Base-by-base conservation (phyloP, 2,888 invertebrate species). In the Patella depressa region DNA sequence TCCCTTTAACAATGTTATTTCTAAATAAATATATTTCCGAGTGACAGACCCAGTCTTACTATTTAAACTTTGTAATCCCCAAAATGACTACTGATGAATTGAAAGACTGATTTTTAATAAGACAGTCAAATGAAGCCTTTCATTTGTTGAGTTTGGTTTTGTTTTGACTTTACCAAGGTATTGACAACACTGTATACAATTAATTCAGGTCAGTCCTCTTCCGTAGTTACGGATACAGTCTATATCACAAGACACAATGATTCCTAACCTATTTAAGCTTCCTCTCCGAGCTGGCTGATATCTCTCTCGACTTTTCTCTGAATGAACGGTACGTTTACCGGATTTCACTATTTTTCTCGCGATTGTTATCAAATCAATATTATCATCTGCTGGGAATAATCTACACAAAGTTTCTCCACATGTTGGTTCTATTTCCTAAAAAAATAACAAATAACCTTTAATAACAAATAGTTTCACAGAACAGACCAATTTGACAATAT, bases 351-450 rank as follows among this genome's bases (percentile, higher is more conserved):
- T 89, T 83, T 90, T 89, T 70, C 87, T 81, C n/a, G 89, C 89
- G 73, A 91, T 89, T 72, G 88, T 85, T 77, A 84, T 85, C 70
- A 91, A 82, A 82, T 91, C 91, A 59, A 90, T 86, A 80, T 88
- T 89, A 74, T 88, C 88, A 83, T 99, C 99, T 92, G 97, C 95
- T 3, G 97, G 96, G 92, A 99, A 99, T 72, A 98, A 93, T 80
- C 98, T 94, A 90, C 97, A 99, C 79, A 99, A 93, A 91, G 98
- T 97, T 91, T 97, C 97, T 24, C 97, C 99, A 76, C 97, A 96
- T 91, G 96, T 95, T 3, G 98, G 98, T 91, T 98, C 98, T 85
- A 99, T 97, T 94, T 98, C 98, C 94, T 98, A 96, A 11, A 87
- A 59, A 17, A 19, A 45, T 45, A 45, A 45, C 45, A 45, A 45